Percentiles rank a stretch among this genome's conserved stretches.
These are phyloP conservation scores for Tupiocoris notatus DNA, from an alignment of 2,888 invertebrate genomes.

Conservation along the genomic window DNA sequence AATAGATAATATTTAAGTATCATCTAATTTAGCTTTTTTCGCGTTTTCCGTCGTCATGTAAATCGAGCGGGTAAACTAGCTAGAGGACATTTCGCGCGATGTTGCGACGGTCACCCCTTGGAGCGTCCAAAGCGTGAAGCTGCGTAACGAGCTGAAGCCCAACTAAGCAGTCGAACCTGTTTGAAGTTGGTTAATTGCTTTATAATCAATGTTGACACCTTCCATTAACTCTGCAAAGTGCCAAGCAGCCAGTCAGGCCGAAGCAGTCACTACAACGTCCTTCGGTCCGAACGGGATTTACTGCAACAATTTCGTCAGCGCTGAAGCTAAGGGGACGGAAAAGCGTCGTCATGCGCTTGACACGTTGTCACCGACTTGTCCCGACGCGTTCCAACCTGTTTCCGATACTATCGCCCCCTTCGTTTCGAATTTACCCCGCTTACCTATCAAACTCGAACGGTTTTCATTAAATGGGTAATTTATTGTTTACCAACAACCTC, in stretches of 20 bases:
- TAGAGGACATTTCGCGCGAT: too few relatives aligned
- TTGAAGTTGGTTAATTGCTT: constrained; percentile 40
- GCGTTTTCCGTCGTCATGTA: too few relatives aligned
- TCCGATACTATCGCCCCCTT: background rate
- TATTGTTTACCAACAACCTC: constrained; percentile 27
- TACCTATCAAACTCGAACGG: background rate
- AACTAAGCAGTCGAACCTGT: constrained; percentile 18
- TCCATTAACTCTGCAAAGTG: constrained; percentile 26
- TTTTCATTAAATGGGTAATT: constrained; percentile 22
- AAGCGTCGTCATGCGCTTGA: constrained; percentile 28
- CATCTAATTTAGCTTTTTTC: too few relatives aligned
- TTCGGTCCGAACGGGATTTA: constrained; percentile 19
- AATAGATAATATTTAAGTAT: too few relatives aligned
- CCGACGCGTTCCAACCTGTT: background rate
- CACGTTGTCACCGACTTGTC: constrained; percentile 25
- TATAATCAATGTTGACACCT: constrained; percentile 39
- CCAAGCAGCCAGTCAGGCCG: background rate
- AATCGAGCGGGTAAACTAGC: too few relatives aligned
- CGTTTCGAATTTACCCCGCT: background rate
- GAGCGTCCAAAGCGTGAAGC: background rate
- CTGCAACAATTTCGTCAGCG: constrained; percentile 27
- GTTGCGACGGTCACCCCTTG: background rate
- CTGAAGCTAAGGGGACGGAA: background rate
- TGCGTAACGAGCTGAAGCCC: background rate
- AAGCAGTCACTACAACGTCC: background rate